Conservation (phyloP, 2,797 vertebrate genomes). For the Pagetopsis macropterus region DNA sequence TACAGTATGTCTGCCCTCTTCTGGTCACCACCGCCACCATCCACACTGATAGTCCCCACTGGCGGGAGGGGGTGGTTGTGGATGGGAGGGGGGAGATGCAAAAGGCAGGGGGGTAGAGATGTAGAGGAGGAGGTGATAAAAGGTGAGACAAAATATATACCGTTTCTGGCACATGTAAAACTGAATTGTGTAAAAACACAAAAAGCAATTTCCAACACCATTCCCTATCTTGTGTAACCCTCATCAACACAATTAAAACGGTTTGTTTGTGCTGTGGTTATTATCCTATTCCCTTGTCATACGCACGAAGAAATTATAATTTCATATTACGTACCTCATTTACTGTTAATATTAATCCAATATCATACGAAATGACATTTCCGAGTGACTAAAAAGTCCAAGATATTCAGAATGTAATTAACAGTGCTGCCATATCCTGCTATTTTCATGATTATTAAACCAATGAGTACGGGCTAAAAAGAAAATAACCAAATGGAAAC, state of each 20-base stretch:
- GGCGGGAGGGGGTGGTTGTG: constrained; percentile 17
- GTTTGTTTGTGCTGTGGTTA: constrained; percentile 63
- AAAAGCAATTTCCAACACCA: constrained; percentile 28
- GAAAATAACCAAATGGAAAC: constrained; percentile 76
- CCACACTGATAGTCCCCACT: constrained; percentile 49
- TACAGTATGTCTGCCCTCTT: constrained; percentile 91
- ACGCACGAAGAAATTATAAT: constrained; percentile 63
- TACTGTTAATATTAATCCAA: constrained; percentile 77
- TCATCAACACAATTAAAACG: constrained; percentile 58
- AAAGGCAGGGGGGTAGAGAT: constrained; percentile 10
- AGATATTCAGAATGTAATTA: constrained; percentile 83
- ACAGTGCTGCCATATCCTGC: constrained; percentile 72
- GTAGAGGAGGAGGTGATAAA: constrained; percentile 19
- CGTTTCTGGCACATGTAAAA: constrained; percentile 1
- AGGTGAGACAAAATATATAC: constrained; percentile 6
- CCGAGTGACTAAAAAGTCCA: constrained; percentile 68
- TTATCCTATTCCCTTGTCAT: constrained; percentile 60
- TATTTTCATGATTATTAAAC: constrained; percentile 81
- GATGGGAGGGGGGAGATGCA: neutral
- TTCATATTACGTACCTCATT: constrained; percentile 72
- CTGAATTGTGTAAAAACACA: constrained; percentile 28
- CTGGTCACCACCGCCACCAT: constrained; percentile 82
- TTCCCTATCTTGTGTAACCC: constrained; percentile 44
- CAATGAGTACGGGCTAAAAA: constrained; percentile 61
- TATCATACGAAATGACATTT: constrained; percentile 77